Conservation (phyloP, 2,797 vertebrate species). For the Darevskia nairensis region DNA sequence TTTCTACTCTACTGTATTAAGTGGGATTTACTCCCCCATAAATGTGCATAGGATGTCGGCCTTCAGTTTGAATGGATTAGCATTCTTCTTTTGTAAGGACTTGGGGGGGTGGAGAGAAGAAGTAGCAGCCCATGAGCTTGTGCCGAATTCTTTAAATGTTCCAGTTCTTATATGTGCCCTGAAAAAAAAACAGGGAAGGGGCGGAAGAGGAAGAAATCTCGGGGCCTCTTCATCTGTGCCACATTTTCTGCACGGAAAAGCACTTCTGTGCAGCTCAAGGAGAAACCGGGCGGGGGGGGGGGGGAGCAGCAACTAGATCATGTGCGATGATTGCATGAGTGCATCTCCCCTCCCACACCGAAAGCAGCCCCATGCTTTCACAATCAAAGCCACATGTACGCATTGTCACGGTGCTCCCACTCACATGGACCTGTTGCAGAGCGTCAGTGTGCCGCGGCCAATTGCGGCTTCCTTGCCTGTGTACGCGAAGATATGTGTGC, state of each 20-base stretch:
- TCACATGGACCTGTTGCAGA: too few relatives aligned
- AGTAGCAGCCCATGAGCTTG: not conserved
- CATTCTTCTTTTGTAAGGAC: not conserved
- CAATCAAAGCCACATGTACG: not conserved
- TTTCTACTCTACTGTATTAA: not conserved
- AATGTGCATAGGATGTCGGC: not conserved
- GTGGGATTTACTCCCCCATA: not conserved
- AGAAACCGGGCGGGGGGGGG: not conserved
- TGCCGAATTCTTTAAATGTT: not conserved
- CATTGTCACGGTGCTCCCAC: not conserved
- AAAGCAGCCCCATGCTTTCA: not conserved
- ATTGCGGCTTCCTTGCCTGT: not conserved
- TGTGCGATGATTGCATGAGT: not conserved
- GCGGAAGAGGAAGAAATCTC: not conserved
- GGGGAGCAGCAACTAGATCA: not conserved
- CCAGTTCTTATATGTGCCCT: not conserved
- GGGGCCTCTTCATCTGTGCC: not conserved
- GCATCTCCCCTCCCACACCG: not conserved
- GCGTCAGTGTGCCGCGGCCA: too few relatives aligned
- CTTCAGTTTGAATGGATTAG: not conserved
- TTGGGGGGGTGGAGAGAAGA: not conserved
- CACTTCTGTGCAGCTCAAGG: not conserved
- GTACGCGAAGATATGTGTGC: not conserved
- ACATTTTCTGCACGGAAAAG: too few relatives aligned
- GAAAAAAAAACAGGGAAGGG: not conserved